Evolutionary conservation across 1,140 invertebrate genomes (phyloP).

Genomic region (Patella vulgata): DNA sequence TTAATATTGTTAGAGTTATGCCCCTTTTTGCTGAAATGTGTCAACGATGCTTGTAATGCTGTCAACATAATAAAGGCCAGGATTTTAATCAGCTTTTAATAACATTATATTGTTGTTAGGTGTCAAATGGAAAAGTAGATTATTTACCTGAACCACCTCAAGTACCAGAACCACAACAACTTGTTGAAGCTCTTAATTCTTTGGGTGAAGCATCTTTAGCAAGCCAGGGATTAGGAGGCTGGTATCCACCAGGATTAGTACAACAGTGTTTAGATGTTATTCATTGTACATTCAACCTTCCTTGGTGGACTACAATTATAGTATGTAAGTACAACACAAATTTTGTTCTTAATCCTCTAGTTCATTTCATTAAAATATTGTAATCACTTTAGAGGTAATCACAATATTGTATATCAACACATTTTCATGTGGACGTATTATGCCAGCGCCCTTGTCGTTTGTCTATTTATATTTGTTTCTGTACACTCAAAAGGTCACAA

Average conservation of each 20-base stretch:
- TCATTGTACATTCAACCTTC: slow-evolving; percentile 79
- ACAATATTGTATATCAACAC: too few species aligned
- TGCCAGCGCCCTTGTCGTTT: too few species aligned
- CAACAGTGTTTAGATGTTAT: slow-evolving; percentile 84
- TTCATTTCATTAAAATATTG: background rate
- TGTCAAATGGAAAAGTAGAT: too few species aligned
- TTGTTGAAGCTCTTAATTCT: slow-evolving; percentile 58
- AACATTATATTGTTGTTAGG: too few species aligned
- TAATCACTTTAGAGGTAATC: background rate
- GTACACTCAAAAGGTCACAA: too few species aligned
- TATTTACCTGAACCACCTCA: slow-evolving; percentile 50
- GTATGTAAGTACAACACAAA: slow-evolving; percentile 69
- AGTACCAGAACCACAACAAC: slow-evolving; percentile 6
- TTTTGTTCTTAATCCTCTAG: background rate
- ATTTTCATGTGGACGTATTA: too few species aligned
- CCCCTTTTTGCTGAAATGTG: too few species aligned
- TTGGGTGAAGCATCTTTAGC: slow-evolving; percentile 80
- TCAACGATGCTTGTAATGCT: too few species aligned
- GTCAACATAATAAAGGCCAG: too few species aligned
- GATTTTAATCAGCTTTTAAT: too few species aligned
- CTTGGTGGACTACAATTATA: slow-evolving; percentile 90
- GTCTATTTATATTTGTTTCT: too few species aligned
- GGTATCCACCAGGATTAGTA: slow-evolving; percentile 80
- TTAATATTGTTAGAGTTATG: too few species aligned
- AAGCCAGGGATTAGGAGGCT: slow-evolving; percentile 83